Evolutionary conservation across 1,140 invertebrate species (phyloP), one percentile per base, ranked within the genome.

Genomic region (Brachionus calyciflorus): DNA sequence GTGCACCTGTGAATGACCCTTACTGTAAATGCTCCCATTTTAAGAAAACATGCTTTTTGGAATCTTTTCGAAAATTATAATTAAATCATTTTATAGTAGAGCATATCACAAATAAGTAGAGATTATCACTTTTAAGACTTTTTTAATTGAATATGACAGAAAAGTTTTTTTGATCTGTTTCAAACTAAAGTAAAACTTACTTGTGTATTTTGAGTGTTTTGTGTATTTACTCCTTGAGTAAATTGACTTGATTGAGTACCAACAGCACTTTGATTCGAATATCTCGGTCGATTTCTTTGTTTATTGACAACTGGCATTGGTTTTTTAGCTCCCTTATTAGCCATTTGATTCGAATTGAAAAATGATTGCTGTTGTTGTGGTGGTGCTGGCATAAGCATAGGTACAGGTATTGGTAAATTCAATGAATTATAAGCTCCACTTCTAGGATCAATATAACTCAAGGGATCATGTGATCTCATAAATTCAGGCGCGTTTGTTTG

Each of bases 361-460:
- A 65, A 65, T 7, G 60, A 65, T 41, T 21, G 60, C 4, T 37
- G 37, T 1, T 41, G 60, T 5, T 41, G 60, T 0, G 65, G 46
- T 10, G 46, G 44, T 12, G 65, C 46, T n/a, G 73, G 73, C 73
- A 76, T 76, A 1, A 76, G 30, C 73, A 76, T 76, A 19, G 49
- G 73, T 19, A 55, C 49, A 26, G 73, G 73, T 26, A 76, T 76
- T 26, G 73, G 73, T 17, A 76, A 28, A 44, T 76, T 76, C 9
- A 57, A 14, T 9, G 49, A 19, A 41, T 76, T 76, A 17, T 37
- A 33, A 14, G 49, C 19, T 17, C 30, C 41, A 14, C 49, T 37
- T 17, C 49, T 21, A 26, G 73, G 12, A 12, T 76, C 73, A 60
- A 76, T 76, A 30, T 26, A 76, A 30, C 51, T 76, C 10, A 76